Base-by-base conservation (phyloP, 1,140 invertebrate genomes). In the Chironomus striatipennis region DNA sequence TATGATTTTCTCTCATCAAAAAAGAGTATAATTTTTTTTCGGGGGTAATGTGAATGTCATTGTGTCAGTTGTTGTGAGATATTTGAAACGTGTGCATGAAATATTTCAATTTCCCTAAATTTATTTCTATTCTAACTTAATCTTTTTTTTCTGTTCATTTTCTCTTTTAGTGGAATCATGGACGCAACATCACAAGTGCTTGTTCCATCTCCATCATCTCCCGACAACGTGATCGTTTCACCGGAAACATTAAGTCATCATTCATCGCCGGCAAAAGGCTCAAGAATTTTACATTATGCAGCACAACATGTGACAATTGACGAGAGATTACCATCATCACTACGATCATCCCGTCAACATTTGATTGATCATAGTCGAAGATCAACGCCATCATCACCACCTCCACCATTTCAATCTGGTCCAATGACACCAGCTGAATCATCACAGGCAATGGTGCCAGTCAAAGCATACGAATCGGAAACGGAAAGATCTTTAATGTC, bases 211-310 rank as follows among this genome's bases (percentile, higher is more conserved):
- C 90, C 91, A 12, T 88, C 90, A 7, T 89, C 88, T 12, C 86
- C 88, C 12, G 87, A 85, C 74, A 88, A 89, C 34, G 87, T 90
- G n/a, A 86, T 92, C 76, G 90, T 91, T 75, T 91, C 89, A 43
- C 90, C 90, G 43, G 88, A 89, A 84, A 90, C 90, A 70, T 85
- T 90, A 74, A 87, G 89, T 79, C 84, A 85, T 80, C 85, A 86
- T 79, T 88, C 87, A 73, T 81, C 79, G 15, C 84, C 84, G 15
- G 79, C 81, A 6, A 79, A 82, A 12, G 76, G 75, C 12, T 74
- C 78, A 0, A 78, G 79, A 18, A 77, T 78, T 4, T 79, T 79
- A 0, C 76, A 76, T 18, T 74, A 75, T 20, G 76, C 78, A 42
- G 47, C n/a, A 20, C 81, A 82, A 75, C 80, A 80, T 64, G 79